Conservation (phyloP, 2,113 vertebrate species). For the Geococcyx californianus region DNA sequence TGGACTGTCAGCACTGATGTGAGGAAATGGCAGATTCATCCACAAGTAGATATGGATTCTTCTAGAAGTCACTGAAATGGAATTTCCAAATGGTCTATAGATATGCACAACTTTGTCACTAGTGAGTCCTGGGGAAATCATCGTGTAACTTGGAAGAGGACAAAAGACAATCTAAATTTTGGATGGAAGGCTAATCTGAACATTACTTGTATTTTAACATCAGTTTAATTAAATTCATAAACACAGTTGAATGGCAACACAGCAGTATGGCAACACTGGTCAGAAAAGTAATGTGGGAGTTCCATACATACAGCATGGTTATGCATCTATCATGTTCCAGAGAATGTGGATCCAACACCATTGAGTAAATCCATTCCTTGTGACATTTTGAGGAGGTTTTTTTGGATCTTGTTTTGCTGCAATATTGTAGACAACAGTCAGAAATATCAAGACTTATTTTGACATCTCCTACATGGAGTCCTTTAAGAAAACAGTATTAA, state of each 20-base stretch:
- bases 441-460: not conserved
- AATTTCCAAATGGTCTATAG: not conserved
- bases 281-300: not conserved
- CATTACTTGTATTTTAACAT: not conserved
- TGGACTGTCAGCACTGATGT: not conserved
- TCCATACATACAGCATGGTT: no score
- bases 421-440: not conserved
- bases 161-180: not conserved
- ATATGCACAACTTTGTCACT: not conserved
- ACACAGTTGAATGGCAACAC: accelerated
- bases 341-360: not conserved
- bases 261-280: not conserved
- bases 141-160: not conserved
- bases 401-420: not conserved
- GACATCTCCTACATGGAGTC: not conserved
- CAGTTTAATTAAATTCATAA: not conserved
- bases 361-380: not conserved
- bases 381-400: not conserved
- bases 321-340: not conserved
- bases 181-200: not conserved
- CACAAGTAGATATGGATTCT: not conserved
- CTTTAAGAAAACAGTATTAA: not conserved
- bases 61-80: not conserved
- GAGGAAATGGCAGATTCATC: not conserved
- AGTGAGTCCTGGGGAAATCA: not conserved